phyloP scores from a whole-genome alignment of 2,797 vertebrate genomes.

The Decapterus maruadsi region DNA sequence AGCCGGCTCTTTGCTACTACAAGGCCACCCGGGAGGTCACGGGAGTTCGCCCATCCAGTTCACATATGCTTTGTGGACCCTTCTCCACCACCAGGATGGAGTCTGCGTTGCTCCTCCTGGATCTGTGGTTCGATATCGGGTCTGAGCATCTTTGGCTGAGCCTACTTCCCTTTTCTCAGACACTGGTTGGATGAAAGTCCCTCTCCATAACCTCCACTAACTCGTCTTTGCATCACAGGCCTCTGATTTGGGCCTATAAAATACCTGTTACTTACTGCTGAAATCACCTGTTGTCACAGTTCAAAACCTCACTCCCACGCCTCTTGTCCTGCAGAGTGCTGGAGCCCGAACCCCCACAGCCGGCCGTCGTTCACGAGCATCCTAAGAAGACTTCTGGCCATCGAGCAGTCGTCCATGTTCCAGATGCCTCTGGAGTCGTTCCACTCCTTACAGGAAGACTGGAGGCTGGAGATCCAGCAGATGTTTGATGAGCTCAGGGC shows the following conservation, averaged over 20 bases:
- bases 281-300: background rate
- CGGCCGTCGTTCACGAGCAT: conserved; percentile 90
- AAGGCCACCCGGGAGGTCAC: too few species aligned
- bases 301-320: background rate
- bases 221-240: too few species aligned
- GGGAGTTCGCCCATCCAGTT: too few species aligned
- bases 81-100: too few species aligned
- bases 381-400: conserved; percentile 86
- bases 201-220: too few species aligned
- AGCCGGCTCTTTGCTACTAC: too few species aligned
- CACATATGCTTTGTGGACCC: too few species aligned
- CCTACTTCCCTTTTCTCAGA: too few species aligned
- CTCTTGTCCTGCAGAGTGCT: conserved; percentile 85
- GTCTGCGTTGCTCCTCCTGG: too few species aligned
- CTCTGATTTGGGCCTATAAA: background rate
- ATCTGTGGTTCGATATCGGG: too few species aligned
- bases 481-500: conserved; percentile 94
- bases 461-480: conserved; percentile 93
- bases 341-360: conserved; percentile 90
- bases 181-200: too few species aligned
- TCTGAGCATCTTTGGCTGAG: too few species aligned
- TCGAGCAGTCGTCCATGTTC: conserved; percentile 93
- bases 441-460: conserved; percentile 94
- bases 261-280: background rate
- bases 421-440: conserved; percentile 95